Percentiles rank a stretch among this genome's conserved stretches.
These are phyloP conservation scores for Palythoa heliodiscus DNA, from an alignment of 92 coral and sea anemone genomes.

Conservation along the genomic window DNA sequence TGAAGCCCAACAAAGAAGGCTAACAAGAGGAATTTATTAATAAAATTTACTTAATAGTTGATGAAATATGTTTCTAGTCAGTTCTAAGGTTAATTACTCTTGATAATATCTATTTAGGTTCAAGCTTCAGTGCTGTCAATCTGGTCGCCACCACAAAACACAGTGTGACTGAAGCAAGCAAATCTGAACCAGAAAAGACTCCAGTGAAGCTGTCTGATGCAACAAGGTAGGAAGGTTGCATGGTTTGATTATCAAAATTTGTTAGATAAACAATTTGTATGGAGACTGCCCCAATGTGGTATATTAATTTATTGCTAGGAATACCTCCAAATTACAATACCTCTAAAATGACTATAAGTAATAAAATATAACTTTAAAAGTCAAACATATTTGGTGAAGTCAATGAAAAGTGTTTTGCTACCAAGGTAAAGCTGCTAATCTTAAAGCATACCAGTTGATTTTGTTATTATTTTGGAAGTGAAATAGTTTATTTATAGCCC, in stretches of 20 bases:
- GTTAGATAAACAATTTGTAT: not conserved
- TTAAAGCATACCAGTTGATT: no score
- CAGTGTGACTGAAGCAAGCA: conserved; percentile 41
- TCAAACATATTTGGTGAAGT: no score
- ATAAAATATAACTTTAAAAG: no score
- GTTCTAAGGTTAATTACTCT: not conserved
- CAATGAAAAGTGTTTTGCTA: no score
- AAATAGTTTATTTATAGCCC: no score
- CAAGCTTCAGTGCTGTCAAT: conserved; percentile 40
- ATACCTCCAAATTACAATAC: no score
- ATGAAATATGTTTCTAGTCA: not conserved
- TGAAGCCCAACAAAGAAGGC: not conserved
- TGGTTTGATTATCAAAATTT: not conserved
- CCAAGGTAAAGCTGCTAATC: no score
- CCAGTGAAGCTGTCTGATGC: conserved; percentile 21
- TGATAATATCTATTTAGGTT: conserved; percentile 20
- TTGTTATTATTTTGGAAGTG: no score
- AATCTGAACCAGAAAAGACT: conserved; percentile 29
- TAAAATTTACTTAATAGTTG: not conserved
- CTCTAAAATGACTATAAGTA: no score
- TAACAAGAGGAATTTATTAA: not conserved
- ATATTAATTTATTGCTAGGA: no score
- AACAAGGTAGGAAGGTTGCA: not conserved
- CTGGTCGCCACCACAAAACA: conserved; percentile 43
- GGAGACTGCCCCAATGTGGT: not conserved